Conservation (phyloP, 2,113 vertebrate species). For the Butorides virescens region DNA sequence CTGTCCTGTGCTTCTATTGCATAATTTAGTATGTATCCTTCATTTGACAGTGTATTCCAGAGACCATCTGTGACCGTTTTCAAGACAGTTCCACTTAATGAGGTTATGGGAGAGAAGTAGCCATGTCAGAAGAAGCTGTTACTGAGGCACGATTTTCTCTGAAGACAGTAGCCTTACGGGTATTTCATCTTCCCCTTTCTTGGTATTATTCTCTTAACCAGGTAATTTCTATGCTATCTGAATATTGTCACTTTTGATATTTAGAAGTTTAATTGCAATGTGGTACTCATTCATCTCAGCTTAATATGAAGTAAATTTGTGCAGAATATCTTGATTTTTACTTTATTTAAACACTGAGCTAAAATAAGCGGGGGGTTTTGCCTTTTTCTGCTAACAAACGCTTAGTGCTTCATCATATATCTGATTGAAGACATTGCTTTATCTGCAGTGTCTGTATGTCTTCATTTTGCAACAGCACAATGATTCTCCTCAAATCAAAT, state of each 20-base stretch:
- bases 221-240: constrained; percentile 67
- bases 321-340: background rate
- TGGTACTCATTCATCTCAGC: background rate
- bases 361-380: background rate
- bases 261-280: background rate
- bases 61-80: background rate
- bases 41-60: background rate
- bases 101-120: constrained; percentile 76
- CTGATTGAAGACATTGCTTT: background rate
- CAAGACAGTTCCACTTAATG: constrained; percentile 39
- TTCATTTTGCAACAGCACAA: background rate
- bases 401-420: background rate
- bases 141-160: constrained; percentile 77
- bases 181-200: constrained; percentile 84
- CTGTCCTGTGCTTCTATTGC: background rate
- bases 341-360: background rate
- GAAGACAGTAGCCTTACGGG: constrained; percentile 77
- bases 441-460: background rate
- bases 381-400: background rate
- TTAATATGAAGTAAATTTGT: background rate
- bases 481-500: background rate
- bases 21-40: background rate
- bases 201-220: constrained; percentile 84
- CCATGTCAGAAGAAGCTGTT: constrained; percentile 84
- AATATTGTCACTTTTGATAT: background rate